Percentiles rank a stretch among this genome's conserved stretches.
Conservation (phyloP, 2,888 invertebrate species). For the Iselma pallidipennis region DNA sequence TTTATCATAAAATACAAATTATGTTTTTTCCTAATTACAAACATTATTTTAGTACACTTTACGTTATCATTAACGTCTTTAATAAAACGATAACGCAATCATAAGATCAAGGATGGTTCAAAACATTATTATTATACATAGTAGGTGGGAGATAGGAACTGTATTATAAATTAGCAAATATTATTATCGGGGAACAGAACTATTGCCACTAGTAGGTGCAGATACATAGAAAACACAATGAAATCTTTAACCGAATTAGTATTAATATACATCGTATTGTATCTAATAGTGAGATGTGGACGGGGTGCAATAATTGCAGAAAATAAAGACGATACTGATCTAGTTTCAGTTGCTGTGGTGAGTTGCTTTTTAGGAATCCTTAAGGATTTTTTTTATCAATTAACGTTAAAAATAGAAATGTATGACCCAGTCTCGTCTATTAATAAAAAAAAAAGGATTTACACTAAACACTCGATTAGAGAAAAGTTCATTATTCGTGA, state of each 20-base stretch:
- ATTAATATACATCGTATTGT: no score
- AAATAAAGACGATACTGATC: slow-evolving; percentile 4
- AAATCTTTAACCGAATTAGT: neutral
- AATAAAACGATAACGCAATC: neutral
- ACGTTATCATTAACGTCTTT: neutral
- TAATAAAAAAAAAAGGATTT: neutral
- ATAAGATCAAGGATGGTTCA: neutral
- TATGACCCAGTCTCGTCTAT: no score
- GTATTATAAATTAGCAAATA: slow-evolving; percentile 10
- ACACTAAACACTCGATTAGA: no score
- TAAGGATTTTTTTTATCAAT: neutral
- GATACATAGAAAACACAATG: neutral
- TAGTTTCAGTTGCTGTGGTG: slow-evolving; percentile 19
- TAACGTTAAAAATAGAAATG: no score
- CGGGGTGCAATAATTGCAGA: neutral
- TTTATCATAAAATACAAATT: no score
- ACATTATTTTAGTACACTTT: neutral
- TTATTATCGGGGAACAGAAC: neutral
- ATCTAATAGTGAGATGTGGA: neutral
- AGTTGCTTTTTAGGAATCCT: no score
- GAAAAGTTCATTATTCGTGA: no score
- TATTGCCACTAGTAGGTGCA: neutral
- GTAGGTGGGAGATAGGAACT: slow-evolving; percentile 16
- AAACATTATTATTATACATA: no score
- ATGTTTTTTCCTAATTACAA: no score